Base-by-base conservation (phyloP, 2,888 invertebrate genomes). In the Lingula anatina region DNA sequence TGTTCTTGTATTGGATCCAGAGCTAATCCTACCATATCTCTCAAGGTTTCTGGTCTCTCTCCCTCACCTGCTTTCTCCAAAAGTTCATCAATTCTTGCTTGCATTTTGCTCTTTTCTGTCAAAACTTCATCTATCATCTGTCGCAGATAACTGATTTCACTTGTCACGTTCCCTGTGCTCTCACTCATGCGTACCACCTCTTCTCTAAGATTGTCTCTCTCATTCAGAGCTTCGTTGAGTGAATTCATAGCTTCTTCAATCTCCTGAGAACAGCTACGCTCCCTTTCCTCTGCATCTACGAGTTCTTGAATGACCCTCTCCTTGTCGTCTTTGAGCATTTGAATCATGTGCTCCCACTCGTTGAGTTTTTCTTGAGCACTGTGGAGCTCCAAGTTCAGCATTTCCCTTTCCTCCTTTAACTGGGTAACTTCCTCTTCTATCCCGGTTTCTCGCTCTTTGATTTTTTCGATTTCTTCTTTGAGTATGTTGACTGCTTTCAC, bases 311-410 rank as follows among this genome's bases (percentile, higher is more conserved):
- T 48, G 5, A 64, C 59, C 46, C 58, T 57, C 36, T 67, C 64
- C 31, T 65, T 64, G 38, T 70, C 70, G 37, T 59, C 57, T 47
- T 67, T 63, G 46, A 71, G 49, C 61, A 70, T 66, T 5, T 58
- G 53, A 63, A 71, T 70, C 51, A 71, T 53, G 42, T 57, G 57
- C 41, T 71, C 70, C 70, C 73, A 74, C 52, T 74, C 73, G 21
- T 54, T 54, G 49, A 64, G 45, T 44, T 62, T 59, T 21, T 62
- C 60, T 35, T 62, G 51, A 52, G 59, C 49, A 28, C 42, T 49
- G n/a, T 57, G 50, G 12, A 60, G 35, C 40, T 63, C 61, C 25
- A 44, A 45, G 20, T 51, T 46, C 23, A 55, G 31, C 18, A 57
- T 55, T 36, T 62, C 62, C 26, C 62, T 62, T 38, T 65, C 65